phyloP scores from a whole-genome alignment of 2,888 invertebrate species.

The Spialia ferax region DNA sequence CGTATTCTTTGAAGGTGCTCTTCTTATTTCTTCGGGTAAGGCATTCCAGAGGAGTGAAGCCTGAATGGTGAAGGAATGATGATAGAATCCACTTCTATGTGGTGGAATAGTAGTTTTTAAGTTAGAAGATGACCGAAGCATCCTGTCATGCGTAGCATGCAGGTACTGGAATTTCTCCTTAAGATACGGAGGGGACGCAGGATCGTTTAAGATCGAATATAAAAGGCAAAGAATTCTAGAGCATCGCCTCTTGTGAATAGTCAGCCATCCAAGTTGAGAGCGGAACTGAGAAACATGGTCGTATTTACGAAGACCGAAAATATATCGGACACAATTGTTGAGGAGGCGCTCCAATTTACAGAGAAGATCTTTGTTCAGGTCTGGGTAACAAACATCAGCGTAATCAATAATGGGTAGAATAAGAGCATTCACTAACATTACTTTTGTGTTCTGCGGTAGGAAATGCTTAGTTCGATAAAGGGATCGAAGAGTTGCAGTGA shows the following conservation, averaged over 20 bases:
- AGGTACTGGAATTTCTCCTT: background rate
- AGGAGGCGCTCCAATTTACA: too few species aligned
- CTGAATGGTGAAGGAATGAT: background rate
- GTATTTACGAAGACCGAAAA: background rate
- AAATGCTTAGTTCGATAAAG: too few species aligned
- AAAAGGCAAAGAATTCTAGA: background rate
- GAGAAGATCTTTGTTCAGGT: too few species aligned
- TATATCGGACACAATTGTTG: background rate
- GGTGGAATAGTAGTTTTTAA: background rate
- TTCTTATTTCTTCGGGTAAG: background rate
- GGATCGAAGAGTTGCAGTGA: slow-evolving; percentile 1
- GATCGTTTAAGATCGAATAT: background rate
- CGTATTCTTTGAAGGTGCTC: background rate
- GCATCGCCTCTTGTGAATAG: background rate
- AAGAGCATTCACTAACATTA: too few species aligned
- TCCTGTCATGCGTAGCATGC: background rate
- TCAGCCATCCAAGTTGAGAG: background rate
- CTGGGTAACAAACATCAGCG: too few species aligned
- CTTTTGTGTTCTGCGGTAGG: too few species aligned
- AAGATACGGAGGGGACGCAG: background rate
- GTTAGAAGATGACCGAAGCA: background rate
- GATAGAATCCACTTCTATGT: background rate
- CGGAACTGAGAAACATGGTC: background rate
- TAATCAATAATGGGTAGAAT: too few species aligned
- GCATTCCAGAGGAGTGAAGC: background rate